Evolutionary conservation across 2,888 invertebrate species (phyloP), one percentile per base, ranked within the genome.

Genomic region (Antheraea assamensis): DNA sequence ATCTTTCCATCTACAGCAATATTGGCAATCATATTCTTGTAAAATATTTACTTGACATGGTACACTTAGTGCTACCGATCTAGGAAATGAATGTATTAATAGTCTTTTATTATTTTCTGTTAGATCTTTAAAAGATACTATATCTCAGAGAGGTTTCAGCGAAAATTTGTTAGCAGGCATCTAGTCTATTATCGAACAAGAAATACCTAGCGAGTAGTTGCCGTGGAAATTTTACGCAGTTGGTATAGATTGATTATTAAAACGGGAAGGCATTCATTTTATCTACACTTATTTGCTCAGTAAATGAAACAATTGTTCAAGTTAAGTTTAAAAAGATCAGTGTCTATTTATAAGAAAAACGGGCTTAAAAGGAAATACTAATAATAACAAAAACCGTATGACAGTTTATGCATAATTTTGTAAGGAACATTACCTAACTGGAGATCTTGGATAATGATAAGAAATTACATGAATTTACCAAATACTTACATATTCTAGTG

Each of bases 401-500:
- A 42, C 13, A 7, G 42, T 42, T 42, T 42, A 10, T 7, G 13
- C 13, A 42, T 13, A 13, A 42, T 42, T 2, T 42, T 24, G n/a
- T 55, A 27, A 24, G n/a, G n/a, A 58, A 21, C 7, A 21, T 52
- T 17, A 52, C 17, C 21, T 52, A 52, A 21, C 3, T 52, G 19
- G 52, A 52, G 19, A 42, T 3, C 42, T 42, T 42, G 13, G 10
- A n/a, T n/a, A n/a, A 35, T 35, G 35, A 35, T 35, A 35, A 35
- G 35, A 8, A 35, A 35, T 35, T 3, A 8, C 35, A 58, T 24
- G 7, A 58, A 58, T 21, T 58, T 21, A 21, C 58, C 27, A 64
- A 27, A 64, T 35, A 68, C 72, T 73, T 73, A 73, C 72, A 70
- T 73, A 73, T 3, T 55, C 68, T 8, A 42, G 70, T 7, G n/a